Evolutionary conservation across 1,140 invertebrate genomes (phyloP).

Genomic region (Apocrypta bakeri): DNA sequence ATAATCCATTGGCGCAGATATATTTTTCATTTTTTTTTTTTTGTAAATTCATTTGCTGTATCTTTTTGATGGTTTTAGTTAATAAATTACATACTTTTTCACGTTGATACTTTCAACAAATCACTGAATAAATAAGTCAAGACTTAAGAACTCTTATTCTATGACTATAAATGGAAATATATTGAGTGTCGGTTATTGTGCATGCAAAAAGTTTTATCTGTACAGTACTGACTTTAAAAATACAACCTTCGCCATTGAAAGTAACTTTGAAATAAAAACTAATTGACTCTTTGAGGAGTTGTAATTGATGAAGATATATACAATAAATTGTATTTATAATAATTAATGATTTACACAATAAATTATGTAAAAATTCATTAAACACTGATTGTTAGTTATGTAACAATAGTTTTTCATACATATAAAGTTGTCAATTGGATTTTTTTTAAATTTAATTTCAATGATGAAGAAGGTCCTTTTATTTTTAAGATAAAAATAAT

Average conservation of each 20-base stretch:
- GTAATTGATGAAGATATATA: not conserved
- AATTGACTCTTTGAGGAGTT: slow-evolving; percentile 9
- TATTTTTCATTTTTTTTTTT: slow-evolving; percentile 16
- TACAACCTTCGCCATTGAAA: not conserved
- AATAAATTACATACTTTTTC: slow-evolving; percentile 9
- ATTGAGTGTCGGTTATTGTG: slow-evolving; percentile 20
- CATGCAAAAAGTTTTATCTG: slow-evolving; percentile 15
- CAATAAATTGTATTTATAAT: not conserved
- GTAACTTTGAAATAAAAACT: slow-evolving; percentile 22
- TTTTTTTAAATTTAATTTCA: slow-evolving; percentile 19
- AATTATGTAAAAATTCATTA: not conserved
- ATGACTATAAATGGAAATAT: slow-evolving; percentile 10
- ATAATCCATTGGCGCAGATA: slow-evolving; percentile 25
- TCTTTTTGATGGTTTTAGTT: slow-evolving; percentile 6
- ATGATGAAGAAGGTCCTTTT: slow-evolving; percentile 3
- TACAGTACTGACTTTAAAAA: slow-evolving; percentile 10
- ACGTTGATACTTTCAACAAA: slow-evolving; percentile 25
- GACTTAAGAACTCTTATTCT: slow-evolving; percentile 13
- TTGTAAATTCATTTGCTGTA: not conserved
- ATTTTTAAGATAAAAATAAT: slow-evolving; percentile 26
- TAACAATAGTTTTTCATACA: not conserved
- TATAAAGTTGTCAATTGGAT: not conserved
- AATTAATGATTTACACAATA: not conserved
- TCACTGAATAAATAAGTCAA: slow-evolving; percentile 36
- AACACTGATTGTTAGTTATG: not conserved